Conservation (phyloP, 2,113 vertebrate species). For the Chrysemys picta region DNA sequence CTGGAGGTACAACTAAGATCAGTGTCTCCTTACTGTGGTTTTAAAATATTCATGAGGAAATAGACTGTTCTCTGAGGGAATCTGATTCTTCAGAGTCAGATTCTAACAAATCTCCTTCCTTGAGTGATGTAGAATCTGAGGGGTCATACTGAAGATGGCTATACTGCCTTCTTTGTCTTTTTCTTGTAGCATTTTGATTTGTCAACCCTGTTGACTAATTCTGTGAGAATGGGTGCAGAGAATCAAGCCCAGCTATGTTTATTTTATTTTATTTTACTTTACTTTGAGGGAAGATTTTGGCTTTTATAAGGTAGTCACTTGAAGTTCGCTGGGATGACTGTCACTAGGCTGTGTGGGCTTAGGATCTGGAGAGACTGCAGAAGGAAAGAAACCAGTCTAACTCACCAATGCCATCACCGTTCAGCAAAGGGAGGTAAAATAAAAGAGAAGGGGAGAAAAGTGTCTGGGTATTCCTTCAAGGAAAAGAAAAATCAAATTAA, state of each 20-base stretch:
- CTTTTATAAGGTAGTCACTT: neutral
- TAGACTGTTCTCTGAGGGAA: neutral
- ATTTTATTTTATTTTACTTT: neutral
- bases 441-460: neutral
- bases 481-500: neutral
- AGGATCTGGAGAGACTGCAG: neutral
- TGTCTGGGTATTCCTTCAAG: no score
- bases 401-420: neutral
- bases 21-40: neutral
- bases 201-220: neutral
- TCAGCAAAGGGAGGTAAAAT: neutral
- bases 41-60: neutral
- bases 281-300: neutral
- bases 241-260: neutral
- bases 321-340: neutral
- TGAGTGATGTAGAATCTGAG: neutral
- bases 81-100: neutral
- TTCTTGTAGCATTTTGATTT: neutral
- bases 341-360: neutral
- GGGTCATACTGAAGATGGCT: neutral
- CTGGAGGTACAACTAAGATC: neutral
- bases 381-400: neutral
- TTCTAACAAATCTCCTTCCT: neutral
- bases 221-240: neutral
- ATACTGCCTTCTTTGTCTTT: neutral